Base-by-base conservation (phyloP, 2,113 vertebrate genomes). In the Larimichthys polyactis region DNA sequence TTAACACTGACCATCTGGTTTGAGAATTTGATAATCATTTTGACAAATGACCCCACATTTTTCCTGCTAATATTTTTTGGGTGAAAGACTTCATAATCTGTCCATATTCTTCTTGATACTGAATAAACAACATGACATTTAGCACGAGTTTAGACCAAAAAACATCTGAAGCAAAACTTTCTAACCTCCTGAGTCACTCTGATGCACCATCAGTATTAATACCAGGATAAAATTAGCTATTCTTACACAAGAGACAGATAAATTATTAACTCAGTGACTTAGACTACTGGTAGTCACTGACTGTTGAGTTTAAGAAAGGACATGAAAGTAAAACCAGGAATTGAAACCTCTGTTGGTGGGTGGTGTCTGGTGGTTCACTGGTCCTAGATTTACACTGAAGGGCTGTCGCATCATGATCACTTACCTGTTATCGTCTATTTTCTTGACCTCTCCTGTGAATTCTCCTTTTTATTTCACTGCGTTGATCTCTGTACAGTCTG, bases 1-100 rank as follows among this genome's bases (percentile, higher is more conserved):
- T 98, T 76, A 20, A 76, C 36, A 27, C 11, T n/a, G 8, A 29
- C 57, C 27, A 3, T 24, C 24, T 69, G 62, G 19, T 64, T 78
- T 58, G 9, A 74, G 5, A 67, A 19, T 77, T 46, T 65, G 0
- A 55, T 52, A 1, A 46, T 72, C 0, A 3, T 80, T 46, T 76
- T 73, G 1, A 11, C 10, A 46, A 52, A 22, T n/a, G 0, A 1
- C 16, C 0, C 9, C 12, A 15, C 4, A 10, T 55, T 43, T 76
- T 48, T 62, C 20, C 24, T 82, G 6, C 54, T 11, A 11, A 67
- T 51, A n/a, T 40, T 64, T 36, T 36, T 36, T 36, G 7, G 6
- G 36, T 55, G 20, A 27, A 24, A 76, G 7, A 55, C 6, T 51
- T n/a, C 2, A 8, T 11, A 14, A 14, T 49, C 14, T 15, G 11